Percentiles rank a stretch among this genome's conserved stretches.
These are phyloP conservation scores for Julus scandinavius DNA, from an alignment of 2,888 invertebrate genomes.

Conservation along the genomic window DNA sequence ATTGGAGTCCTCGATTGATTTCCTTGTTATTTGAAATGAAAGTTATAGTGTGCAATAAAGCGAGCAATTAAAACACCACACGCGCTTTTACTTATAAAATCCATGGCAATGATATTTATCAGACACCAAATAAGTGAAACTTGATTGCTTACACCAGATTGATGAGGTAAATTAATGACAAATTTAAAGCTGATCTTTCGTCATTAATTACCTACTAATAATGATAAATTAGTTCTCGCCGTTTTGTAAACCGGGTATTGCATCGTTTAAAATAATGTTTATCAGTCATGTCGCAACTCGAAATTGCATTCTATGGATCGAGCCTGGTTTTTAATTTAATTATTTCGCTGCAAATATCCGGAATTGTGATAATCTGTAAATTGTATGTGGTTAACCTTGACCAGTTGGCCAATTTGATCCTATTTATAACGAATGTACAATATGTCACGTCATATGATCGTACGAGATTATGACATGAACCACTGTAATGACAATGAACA, in stretches of 20 bases:
- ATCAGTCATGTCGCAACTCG: not conserved
- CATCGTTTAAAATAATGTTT: not conserved
- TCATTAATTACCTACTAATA: not conserved
- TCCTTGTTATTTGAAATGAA: slow-evolving; percentile 25
- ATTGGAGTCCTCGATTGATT: not conserved
- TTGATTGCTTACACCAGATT: not conserved
- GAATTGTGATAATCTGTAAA: not conserved
- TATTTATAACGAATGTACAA: not conserved
- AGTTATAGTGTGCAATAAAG: not conserved
- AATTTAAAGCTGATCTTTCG: not conserved
- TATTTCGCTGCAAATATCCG: not conserved
- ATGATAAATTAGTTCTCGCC: not conserved
- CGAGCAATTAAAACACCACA: not conserved
- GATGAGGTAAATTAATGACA: not conserved
- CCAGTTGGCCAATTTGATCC: not conserved
- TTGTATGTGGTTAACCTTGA: not conserved
- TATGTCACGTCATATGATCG: not conserved
- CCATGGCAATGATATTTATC: too few species aligned
- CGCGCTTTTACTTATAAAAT: not conserved
- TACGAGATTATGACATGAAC: not conserved
- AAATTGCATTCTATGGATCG: not conserved
- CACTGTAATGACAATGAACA: not conserved
- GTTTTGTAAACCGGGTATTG: too few species aligned
- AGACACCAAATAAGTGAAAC: too few species aligned
- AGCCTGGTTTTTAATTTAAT: not conserved